Conservation (phyloP, 2,797 vertebrate genomes). For the Spheniscus humboldti region DNA sequence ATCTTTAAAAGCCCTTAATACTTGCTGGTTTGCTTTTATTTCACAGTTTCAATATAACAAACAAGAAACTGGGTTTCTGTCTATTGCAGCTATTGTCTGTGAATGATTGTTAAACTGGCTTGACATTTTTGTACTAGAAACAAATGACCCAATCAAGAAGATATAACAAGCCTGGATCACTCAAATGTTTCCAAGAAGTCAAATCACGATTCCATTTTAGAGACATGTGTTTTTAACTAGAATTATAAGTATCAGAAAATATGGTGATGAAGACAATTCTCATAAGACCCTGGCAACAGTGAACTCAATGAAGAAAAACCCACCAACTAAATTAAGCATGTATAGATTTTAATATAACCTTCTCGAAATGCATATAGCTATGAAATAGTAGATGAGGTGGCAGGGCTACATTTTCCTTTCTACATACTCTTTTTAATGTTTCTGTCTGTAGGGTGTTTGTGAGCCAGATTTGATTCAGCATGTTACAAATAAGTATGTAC, state of each 20-base stretch:
- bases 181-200: neutral
- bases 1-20: neutral
- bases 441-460: neutral
- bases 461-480: neutral
- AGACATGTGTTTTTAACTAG: neutral
- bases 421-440: neutral
- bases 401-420: neutral
- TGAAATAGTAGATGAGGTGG: neutral
- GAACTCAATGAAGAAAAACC: neutral
- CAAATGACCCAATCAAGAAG: neutral
- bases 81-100: neutral
- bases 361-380: neutral
- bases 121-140: neutral
- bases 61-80: neutral
- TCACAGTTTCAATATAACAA: neutral
- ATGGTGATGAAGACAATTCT: neutral
- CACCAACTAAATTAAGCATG: neutral
- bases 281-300: neutral
- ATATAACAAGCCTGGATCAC: neutral
- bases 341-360: neutral
- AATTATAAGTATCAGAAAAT: neutral
- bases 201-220: neutral
- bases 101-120: neutral
- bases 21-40: neutral
- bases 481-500: neutral